Conservation (phyloP, 1,140 invertebrate species). For the Oscheius sp. region DNA sequence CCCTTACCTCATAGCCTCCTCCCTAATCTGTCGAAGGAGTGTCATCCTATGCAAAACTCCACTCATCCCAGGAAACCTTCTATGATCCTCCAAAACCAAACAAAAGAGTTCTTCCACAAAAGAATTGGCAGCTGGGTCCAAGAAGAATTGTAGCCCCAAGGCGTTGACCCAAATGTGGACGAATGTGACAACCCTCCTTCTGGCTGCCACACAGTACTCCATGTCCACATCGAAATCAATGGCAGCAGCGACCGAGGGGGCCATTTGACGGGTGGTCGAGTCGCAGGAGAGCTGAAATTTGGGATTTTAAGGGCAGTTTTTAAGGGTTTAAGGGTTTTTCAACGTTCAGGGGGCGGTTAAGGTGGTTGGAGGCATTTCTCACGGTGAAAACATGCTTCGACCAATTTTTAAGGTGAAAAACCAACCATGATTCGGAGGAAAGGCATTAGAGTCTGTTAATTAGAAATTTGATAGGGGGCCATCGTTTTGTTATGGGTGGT, state of each 20-base stretch:
- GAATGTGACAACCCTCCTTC: constrained; percentile 76
- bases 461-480: too few species aligned
- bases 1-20: constrained; percentile 36
- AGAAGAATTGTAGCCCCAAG: constrained; percentile 73
- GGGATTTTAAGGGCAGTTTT: background rate
- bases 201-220: constrained; percentile 67
- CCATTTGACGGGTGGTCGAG: background rate
- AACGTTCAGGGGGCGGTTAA: background rate
- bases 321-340: background rate
- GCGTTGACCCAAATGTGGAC: constrained; percentile 75
- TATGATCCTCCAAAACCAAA: constrained; percentile 73
- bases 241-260: background rate
- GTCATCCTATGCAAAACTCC: constrained; percentile 49
- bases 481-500: too few species aligned
- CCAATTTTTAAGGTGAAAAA: too few species aligned
- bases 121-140: constrained; percentile 71
- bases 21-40: constrained; percentile 28
- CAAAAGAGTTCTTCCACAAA: constrained; percentile 63
- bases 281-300: background rate
- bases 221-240: constrained; percentile 4
- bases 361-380: background rate
- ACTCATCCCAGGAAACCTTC: constrained; percentile 60
- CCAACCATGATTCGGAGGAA: too few species aligned
- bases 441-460: too few species aligned
- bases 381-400: too few species aligned